A percentile compares a stretch with the other conserved stretches of the same genome.
phyloP scores from a whole-genome alignment of 2,797 vertebrate genomes.

The Iguana delicatissima region DNA sequence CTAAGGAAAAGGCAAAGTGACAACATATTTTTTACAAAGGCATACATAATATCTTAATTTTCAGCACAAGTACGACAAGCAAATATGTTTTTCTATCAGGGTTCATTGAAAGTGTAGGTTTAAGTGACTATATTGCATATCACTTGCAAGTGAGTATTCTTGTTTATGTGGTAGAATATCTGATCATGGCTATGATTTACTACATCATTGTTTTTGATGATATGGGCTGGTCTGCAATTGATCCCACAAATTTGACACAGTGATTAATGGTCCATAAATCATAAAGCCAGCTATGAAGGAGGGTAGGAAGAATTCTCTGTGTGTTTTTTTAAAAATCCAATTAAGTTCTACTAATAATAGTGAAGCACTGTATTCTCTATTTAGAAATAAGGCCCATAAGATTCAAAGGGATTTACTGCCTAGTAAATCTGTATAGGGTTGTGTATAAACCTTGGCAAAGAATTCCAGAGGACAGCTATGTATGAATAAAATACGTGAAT shows the following conservation, averaged over 20 bases:
- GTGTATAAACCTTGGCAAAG: no score
- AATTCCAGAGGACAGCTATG: no score
- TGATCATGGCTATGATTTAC: not conserved
- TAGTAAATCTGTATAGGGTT: no score
- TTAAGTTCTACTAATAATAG: no score
- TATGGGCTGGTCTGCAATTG: not conserved
- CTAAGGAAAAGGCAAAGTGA: not conserved
- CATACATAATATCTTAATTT: not conserved
- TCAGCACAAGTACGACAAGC: not conserved
- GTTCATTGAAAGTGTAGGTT: not conserved
- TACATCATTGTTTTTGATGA: not conserved
- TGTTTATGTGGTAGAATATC: not conserved
- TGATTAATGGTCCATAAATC: no score
- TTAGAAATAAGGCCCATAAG: no score
- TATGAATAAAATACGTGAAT: no score
- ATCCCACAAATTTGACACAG: not conserved
- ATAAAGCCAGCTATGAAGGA: no score
- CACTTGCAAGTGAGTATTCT: not conserved
- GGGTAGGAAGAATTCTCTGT: no score
- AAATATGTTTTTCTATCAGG: not conserved
- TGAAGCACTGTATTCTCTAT: no score
- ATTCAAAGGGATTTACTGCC: no score
- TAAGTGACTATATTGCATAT: not conserved
- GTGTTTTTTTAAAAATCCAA: no score
- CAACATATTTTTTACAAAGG: not conserved